phyloP scores from a whole-genome alignment of 2,113 vertebrate genomes.

The Centropristis striata region DNA sequence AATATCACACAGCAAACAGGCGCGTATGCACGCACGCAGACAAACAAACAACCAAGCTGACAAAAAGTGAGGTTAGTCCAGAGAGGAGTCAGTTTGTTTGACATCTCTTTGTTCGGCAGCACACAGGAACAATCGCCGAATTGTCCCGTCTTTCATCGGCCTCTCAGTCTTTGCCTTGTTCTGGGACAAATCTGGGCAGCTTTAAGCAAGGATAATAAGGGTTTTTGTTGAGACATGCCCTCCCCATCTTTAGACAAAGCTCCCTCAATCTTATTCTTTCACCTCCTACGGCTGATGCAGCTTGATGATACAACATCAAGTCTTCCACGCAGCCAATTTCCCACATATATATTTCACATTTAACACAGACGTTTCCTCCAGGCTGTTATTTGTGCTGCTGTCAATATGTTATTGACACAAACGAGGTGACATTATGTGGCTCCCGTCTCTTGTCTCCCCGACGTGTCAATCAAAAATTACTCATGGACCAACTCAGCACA shows the following conservation, averaged over 20 bases:
- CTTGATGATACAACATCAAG: constrained; percentile 44
- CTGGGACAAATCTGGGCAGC: constrained; percentile 41
- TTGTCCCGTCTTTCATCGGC: constrained; percentile 26
- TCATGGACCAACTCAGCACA: constrained; percentile 34
- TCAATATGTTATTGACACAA: constrained; percentile 75
- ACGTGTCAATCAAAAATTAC: constrained; percentile 74
- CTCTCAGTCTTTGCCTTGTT: constrained; percentile 32
- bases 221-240: constrained; percentile 55
- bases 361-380: constrained; percentile 60
- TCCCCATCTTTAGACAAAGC: constrained; percentile 40
- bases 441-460: constrained; percentile 41
- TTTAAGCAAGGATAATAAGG: constrained; percentile 42
- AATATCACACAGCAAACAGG: constrained; percentile 51
- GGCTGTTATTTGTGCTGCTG: constrained; percentile 62
- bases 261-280: constrained; percentile 44
- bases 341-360: constrained; percentile 65
- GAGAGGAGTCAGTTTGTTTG: constrained; percentile 33
- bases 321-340: constrained; percentile 8
- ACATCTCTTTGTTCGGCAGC: constrained; percentile 9
- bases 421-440: constrained; percentile 63
- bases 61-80: constrained; percentile 11
- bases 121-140: constrained; percentile 34
- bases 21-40: constrained; percentile 10
- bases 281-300: constrained; percentile 37
- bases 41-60: constrained; percentile 14